Evolutionary conservation across 2,797 vertebrate genomes (phyloP).

Genomic region (Poecilia picta): DNA sequence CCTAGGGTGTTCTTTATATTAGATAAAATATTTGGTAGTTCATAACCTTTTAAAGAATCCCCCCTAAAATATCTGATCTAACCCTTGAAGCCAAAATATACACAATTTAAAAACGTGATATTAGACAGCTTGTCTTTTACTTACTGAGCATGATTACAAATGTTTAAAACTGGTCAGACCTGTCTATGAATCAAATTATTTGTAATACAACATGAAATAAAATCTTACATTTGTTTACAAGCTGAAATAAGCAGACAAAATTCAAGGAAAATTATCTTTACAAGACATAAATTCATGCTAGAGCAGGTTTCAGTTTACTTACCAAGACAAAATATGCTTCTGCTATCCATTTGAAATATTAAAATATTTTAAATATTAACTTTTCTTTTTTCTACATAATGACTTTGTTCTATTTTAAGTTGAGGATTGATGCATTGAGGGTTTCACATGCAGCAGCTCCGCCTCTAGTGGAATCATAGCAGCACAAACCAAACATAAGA

Average conservation of each 20-base stretch:
- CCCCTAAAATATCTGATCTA: background rate
- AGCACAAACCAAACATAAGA: background rate
- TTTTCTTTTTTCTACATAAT: background rate
- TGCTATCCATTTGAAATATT: background rate
- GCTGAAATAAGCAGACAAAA: background rate
- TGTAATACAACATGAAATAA: background rate
- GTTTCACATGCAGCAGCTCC: background rate
- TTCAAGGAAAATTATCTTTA: background rate
- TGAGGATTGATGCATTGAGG: background rate
- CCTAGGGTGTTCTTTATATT: background rate
- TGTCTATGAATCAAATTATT: background rate
- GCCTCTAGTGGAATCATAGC: background rate
- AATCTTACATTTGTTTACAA: background rate
- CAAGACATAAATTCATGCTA: background rate
- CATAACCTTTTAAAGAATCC: background rate
- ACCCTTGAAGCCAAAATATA: background rate
- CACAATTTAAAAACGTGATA: background rate
- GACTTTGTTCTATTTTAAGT: background rate
- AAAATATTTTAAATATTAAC: background rate
- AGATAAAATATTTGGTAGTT: background rate
- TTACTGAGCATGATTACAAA: background rate
- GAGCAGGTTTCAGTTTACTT: background rate
- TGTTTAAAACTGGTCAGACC: background rate
- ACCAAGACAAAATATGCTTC: background rate
- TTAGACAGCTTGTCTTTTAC: background rate